Percentiles rank a stretch among this genome's conserved stretches.
Conservation (phyloP, 2,888 invertebrate species). For the Eupithecia tripunctaria region DNA sequence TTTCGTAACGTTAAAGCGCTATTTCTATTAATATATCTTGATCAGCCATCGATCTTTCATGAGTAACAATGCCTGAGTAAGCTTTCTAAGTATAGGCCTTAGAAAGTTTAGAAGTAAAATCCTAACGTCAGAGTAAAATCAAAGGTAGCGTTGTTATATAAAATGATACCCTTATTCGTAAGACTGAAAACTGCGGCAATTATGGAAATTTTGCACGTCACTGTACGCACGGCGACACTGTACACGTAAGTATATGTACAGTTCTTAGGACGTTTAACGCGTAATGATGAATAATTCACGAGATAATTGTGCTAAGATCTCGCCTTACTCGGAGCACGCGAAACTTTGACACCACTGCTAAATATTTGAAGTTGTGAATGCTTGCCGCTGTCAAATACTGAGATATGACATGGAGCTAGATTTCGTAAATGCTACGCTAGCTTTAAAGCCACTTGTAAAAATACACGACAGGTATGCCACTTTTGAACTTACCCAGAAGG, state of each 20-base stretch:
- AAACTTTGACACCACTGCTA: conserved; percentile 38
- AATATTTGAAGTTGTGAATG: conserved; percentile 39
- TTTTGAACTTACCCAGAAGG: too few relatives aligned
- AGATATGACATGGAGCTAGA: not conserved
- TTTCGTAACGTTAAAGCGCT: too few relatives aligned
- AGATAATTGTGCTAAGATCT: conserved; percentile 50
- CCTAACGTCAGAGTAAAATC: not conserved
- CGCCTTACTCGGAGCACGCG: conserved; percentile 30
- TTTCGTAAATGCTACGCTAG: not conserved
- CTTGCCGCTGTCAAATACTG: not conserved
- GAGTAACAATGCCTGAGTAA: not conserved
- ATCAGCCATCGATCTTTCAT: too few relatives aligned
- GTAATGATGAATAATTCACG: conserved; percentile 56
- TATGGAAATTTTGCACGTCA: conserved; percentile 3
- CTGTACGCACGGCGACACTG: not conserved
- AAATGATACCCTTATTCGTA: not conserved
- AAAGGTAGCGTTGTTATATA: not conserved
- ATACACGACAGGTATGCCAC: too few relatives aligned
- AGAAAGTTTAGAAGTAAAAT: not conserved
- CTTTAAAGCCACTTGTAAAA: not conserved
- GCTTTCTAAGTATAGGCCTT: not conserved
- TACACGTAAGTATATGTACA: conserved; percentile 5
- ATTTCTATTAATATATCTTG: too few relatives aligned
- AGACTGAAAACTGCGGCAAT: not conserved
- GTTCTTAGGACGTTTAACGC: conserved; percentile 28